Base-by-base conservation (phyloP, 1,140 invertebrate species). In the Acromyrmex echinatior region DNA sequence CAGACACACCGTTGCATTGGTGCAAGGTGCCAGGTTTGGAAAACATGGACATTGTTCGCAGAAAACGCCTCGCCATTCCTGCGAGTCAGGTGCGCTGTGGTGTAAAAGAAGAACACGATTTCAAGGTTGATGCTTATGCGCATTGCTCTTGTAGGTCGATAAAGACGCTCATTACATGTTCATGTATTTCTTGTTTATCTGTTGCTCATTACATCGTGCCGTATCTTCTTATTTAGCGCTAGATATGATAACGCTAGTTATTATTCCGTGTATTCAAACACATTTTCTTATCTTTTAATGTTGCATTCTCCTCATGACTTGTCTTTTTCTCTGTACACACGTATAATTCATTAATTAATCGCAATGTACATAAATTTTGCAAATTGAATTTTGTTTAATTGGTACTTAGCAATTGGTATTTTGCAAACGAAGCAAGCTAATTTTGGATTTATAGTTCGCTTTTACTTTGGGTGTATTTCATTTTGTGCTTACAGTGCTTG, bases 1-100 rank as follows among this genome's bases (percentile, higher is more conserved):
- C 97, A 0, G 97, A 98, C 89, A 96, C 96, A 28, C 98, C 98
- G 0, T 96, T 97, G 51, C 97, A 98, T 94, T 98, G 98, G 97
- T 98, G 98, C 92, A 96, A 94, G 68, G 96, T 98, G 5, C 97
- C 98, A 0, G 96, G 97, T 86, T 94, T 98, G 21, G 93, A 95
- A 60, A 91, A 82, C 68, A 82, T 95, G 63, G 94, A 95, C 56
- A 87, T 96, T 51, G 96, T 97, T 66, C 94, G 96, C 85, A 96
- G 97, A 73, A 96, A 96, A 95, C 93, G 94, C 21, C 93, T 98
- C 88, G 96, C 96, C 6, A 97, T 98, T 92, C 97, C 97, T 18
- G 89, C 84, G 3, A 92, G 74, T 65, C 90, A 93, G 91, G 92
- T 94, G 85, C 89, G 53, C 81, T 60, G 18, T 60, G 28, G n/a